phyloP scores from a whole-genome alignment of 2,888 invertebrate species.

The Apamea anceps region DNA sequence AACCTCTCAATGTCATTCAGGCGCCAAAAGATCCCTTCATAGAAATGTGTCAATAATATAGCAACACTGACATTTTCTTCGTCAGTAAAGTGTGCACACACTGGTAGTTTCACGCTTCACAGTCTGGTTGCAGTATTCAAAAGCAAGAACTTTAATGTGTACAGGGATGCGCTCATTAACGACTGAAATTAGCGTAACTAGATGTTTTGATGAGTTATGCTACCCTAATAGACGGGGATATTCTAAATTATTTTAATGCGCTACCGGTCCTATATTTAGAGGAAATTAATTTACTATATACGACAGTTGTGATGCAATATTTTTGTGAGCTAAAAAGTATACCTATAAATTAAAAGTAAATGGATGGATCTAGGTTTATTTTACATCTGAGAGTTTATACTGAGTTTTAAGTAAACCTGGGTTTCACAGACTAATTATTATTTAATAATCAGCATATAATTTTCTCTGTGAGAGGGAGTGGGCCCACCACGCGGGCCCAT shows the following conservation, averaged over 20 bases:
- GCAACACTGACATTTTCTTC: neutral
- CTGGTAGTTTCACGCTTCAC: conserved; percentile 49
- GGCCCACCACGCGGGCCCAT: neutral
- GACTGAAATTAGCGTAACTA: conserved; percentile 61
- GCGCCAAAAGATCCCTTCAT: too few species aligned
- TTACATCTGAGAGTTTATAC: neutral
- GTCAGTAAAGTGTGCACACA: conserved; percentile 13
- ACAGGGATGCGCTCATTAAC: conserved; percentile 59
- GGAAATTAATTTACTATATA: neutral
- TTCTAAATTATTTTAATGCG: conserved; percentile 12
- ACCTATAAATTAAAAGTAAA: neutral
- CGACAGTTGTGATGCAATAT: neutral
- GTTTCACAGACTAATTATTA: neutral
- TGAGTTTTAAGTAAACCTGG: neutral
- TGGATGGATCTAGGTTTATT: neutral
- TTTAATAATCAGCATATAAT: neutral
- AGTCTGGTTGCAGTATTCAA: conserved; percentile 43
- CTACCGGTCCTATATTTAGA: conserved; percentile 11
- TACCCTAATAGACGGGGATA: conserved; percentile 35
- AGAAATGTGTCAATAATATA: conserved; percentile 1
- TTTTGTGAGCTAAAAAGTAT: neutral
- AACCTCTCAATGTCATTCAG: neutral
- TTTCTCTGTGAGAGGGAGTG: too few species aligned
- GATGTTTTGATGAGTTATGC: conserved; percentile 42
- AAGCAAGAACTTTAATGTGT: conserved; percentile 47